Evolutionary conservation across 1,140 invertebrate species (phyloP).

Genomic region (Neodiprion lecontei): DNA sequence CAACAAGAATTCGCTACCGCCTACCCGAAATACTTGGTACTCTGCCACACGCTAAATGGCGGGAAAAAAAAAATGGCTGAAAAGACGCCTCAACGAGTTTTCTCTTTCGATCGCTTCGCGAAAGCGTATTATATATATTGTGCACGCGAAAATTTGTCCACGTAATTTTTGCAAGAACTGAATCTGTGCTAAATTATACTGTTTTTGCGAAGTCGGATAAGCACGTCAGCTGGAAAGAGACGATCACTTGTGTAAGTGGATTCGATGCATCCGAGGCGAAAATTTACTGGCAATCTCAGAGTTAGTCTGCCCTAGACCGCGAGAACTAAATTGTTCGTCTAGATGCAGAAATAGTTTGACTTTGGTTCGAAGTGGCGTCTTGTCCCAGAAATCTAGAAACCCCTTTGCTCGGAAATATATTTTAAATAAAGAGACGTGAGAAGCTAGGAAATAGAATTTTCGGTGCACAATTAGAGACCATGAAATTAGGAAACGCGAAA

Average conservation of each 20-base stretch:
- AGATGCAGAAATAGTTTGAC: slow-evolving; percentile 1
- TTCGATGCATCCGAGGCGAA: background rate
- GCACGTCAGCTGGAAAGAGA: too few relatives aligned
- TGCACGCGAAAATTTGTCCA: too few relatives aligned
- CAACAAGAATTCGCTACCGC: slow-evolving; percentile 27
- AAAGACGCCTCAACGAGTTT: background rate
- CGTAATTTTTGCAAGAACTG: too few relatives aligned
- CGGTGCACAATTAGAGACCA: background rate
- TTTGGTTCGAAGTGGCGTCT: slow-evolving; percentile 1
- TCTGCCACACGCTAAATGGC: slow-evolving; percentile 16
- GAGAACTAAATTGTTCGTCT: background rate
- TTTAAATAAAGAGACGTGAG: background rate
- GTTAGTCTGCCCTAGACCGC: background rate
- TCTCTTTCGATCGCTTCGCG: background rate
- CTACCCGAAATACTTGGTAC: slow-evolving; percentile 36
- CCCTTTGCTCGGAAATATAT: background rate
- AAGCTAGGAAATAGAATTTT: background rate
- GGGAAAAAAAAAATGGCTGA: background rate
- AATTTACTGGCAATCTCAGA: background rate
- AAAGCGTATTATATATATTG: too few relatives aligned
- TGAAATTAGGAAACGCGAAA: background rate
- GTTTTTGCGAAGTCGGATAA: too few relatives aligned
- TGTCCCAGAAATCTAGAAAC: slow-evolving; percentile 3
- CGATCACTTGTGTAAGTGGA: too few relatives aligned
- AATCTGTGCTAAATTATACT: too few relatives aligned